These are phyloP conservation scores for Pseudomugil tenellus DNA, from an alignment of 2,797 vertebrate genomes.

Conservation along the genomic window DNA sequence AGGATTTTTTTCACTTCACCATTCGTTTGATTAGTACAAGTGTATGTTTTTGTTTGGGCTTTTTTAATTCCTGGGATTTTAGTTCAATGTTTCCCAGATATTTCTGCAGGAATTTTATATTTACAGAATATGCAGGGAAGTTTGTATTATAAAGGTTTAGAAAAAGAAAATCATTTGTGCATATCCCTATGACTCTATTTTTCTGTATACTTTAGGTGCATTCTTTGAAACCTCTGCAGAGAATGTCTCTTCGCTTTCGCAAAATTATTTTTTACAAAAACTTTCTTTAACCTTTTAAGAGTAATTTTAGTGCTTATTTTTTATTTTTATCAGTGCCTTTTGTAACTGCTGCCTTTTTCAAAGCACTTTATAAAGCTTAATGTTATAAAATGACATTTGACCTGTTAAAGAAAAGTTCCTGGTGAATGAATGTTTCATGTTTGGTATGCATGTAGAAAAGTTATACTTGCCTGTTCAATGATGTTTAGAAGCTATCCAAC, in stretches of 20 bases:
- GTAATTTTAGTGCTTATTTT: slow-evolving; percentile 57
- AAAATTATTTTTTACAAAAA: slow-evolving; percentile 14
- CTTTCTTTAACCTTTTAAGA: slow-evolving; percentile 63
- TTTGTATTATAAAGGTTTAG: slow-evolving; percentile 36
- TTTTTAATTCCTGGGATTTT: slow-evolving; percentile 33
- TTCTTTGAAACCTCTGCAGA: slow-evolving; percentile 27
- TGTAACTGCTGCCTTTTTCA: slow-evolving; percentile 80
- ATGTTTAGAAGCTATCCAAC: slow-evolving; percentile 28
- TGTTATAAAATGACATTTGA: slow-evolving; percentile 54
- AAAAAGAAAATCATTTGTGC: slow-evolving; percentile 25
- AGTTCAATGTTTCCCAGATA: slow-evolving; percentile 34
- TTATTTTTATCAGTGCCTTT: slow-evolving; percentile 80
- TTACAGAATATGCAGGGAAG: slow-evolving; percentile 42
- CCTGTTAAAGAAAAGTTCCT: slow-evolving; percentile 59
- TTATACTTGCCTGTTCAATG: slow-evolving; percentile 39
- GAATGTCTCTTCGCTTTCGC: slow-evolving; percentile 37
- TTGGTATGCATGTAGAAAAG: slow-evolving; percentile 52
- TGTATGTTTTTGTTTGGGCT: slow-evolving; percentile 38
- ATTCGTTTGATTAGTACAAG: slow-evolving; percentile 35
- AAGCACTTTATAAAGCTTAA: slow-evolving; percentile 79
- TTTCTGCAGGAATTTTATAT: slow-evolving; percentile 31
- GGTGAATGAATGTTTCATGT: slow-evolving; percentile 56
- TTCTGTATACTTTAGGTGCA: slow-evolving; percentile 44
- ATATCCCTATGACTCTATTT: slow-evolving; percentile 42
- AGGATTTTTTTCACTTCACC: slow-evolving; percentile 39